phyloP scores from a whole-genome alignment of 1,140 invertebrate genomes.

The Trichonephila inaurata region DNA sequence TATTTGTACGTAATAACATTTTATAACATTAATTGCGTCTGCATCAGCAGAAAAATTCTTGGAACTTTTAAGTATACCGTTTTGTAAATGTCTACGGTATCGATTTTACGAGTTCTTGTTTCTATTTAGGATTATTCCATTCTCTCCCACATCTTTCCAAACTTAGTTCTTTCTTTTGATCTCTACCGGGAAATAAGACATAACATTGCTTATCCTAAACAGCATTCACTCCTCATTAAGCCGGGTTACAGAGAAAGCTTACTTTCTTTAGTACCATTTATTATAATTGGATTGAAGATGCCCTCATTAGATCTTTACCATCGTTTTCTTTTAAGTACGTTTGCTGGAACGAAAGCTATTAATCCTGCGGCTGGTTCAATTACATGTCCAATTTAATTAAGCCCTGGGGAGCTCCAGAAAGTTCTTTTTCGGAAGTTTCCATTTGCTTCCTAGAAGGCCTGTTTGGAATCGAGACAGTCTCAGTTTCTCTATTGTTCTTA shows the following conservation, averaged over 20 bases:
- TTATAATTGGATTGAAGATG: conserved; percentile 4
- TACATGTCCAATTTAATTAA: neutral
- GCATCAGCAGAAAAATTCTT: too few species aligned
- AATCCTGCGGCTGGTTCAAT: neutral
- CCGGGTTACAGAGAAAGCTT: neutral
- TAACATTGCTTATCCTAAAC: neutral
- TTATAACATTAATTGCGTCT: too few species aligned
- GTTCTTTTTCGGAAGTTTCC: neutral
- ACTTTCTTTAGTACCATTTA: neutral
- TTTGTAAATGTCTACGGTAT: too few species aligned
- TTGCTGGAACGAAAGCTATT: neutral
- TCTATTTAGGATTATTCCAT: too few species aligned
- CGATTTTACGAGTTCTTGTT: too few species aligned
- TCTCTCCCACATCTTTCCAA: too few species aligned
- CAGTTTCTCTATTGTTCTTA: neutral
- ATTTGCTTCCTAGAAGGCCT: neutral
- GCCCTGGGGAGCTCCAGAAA: neutral
- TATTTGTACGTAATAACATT: too few species aligned
- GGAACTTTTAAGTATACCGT: too few species aligned
- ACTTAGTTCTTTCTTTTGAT: neutral
- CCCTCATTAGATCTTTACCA: conserved; percentile 1
- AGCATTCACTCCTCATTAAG: neutral
- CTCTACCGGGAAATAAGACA: neutral
- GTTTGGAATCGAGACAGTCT: neutral
- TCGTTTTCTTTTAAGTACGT: neutral